phyloP scores from a whole-genome alignment of 2,888 invertebrate genomes.

The Drosophila phalerata region DNA sequence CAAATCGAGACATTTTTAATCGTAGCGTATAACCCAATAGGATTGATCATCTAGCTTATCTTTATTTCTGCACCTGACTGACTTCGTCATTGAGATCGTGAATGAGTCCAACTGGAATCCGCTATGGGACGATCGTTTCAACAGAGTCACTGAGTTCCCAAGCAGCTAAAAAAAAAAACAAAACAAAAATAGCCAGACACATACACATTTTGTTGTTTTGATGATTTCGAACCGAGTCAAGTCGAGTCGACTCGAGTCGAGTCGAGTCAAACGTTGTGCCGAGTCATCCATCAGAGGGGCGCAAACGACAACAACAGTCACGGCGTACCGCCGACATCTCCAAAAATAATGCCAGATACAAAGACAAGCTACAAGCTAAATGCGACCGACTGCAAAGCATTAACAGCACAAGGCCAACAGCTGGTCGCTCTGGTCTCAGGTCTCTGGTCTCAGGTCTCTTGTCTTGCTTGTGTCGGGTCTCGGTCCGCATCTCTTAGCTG shows the following conservation, averaged over 20 bases:
- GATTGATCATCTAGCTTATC: conserved; percentile 5
- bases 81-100: conserved; percentile 36
- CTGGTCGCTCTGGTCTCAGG: conserved; percentile 56
- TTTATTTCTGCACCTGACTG: conserved; percentile 43
- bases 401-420: conserved; percentile 69
- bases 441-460: conserved; percentile 36
- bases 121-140: conserved; percentile 39
- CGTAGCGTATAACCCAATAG: conserved; percentile 7
- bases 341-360: conserved; percentile 68
- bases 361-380: conserved; percentile 32
- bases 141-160: conserved; percentile 19
- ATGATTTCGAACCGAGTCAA: conserved; percentile 37
- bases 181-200: conserved; percentile 48
- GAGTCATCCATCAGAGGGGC: conserved; percentile 62
- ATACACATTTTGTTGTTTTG: conserved; percentile 40
- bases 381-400: conserved; percentile 49
- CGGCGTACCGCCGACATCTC: conserved; percentile 46
- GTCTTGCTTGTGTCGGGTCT: conserved; percentile 26
- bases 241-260: conserved; percentile 22
- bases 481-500: conserved; percentile 44
- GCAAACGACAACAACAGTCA: conserved; percentile 49
- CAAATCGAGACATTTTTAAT: not conserved
- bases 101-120: conserved; percentile 47
- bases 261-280: conserved; percentile 34
- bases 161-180: conserved; percentile 33